Base-by-base conservation (phyloP, 2,888 invertebrate species). In the Watsonalla cultraria region DNA sequence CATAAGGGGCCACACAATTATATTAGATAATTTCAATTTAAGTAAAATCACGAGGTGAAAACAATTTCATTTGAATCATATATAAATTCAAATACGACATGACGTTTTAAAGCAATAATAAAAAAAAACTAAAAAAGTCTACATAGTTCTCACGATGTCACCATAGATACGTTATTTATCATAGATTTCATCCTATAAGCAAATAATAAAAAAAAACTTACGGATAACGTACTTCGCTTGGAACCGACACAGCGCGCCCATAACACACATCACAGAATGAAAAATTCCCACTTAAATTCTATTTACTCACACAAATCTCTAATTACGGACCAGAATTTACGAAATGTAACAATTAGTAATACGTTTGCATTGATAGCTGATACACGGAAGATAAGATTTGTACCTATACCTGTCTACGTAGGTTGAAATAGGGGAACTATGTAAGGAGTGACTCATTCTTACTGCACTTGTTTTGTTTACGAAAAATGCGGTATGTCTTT, bases 171-270 rank as follows among this genome's bases (percentile, higher is more conserved):
- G 11, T 9, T 46, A 49, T 47, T 51, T 39, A 51, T 14, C 33
- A 49, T 37, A 47, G 48, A 35, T 46, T 42, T 47, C n/a, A 4
- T 13, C n/a, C 6, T 9, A 45, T 13, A 7, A 7, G 24, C 37
- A 37, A 37, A 11, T 11, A 11, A 11, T 42, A 11, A 42, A 42
- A 42, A 47, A 11, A 8, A 5, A 80, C 90, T 90, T 73, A 90
- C 90, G 83, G 65, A 89, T 81, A 58, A 85, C 84, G 70, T 86
- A 86, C 76, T 84, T 90, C 61, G 90, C 90, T 66, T 90, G 90
- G 65, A 86, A 87, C 54, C 87, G 86, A 70, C 90, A 90, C 68
- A 90, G 70, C 61, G 82, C 87, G 62, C 90, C 89, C 82, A 89
- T 88, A 67, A 88, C 85, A 86, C 88, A 89, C 88, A 88, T 86